Conservation (phyloP, 2,888 invertebrate species). For the Habroteleia sp. region DNA sequence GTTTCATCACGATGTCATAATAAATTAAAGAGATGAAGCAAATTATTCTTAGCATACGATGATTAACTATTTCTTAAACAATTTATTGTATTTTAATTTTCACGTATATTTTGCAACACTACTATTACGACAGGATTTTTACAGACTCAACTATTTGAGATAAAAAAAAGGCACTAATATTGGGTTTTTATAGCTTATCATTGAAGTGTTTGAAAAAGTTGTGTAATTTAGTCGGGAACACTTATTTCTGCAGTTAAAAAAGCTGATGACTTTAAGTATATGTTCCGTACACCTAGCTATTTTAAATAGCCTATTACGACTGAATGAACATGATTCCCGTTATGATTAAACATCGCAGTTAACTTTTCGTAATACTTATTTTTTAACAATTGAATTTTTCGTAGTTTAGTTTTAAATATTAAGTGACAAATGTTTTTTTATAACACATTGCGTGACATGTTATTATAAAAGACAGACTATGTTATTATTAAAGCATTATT, state of each 20-base stretch:
- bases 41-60: background rate
- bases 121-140: too few species aligned
- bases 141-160: too few species aligned
- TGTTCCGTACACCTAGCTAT: constrained; percentile 27
- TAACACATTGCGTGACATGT: too few species aligned
- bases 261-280: constrained; percentile 36
- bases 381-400: constrained; percentile 24
- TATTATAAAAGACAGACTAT: too few species aligned
- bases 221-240: constrained; percentile 22
- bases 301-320: constrained; percentile 40
- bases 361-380: constrained; percentile 33
- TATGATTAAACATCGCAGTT: constrained; percentile 47
- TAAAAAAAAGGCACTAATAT: constrained; percentile 4
- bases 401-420: too few species aligned
- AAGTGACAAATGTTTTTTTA: too few species aligned
- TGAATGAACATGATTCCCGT: constrained; percentile 37
- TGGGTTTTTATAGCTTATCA: background rate
- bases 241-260: constrained; percentile 33
- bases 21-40: background rate
- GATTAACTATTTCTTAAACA: too few species aligned
- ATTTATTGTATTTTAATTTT: too few species aligned
- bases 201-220: constrained; percentile 21
- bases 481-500: too few species aligned
- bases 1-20: too few species aligned
- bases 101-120: too few species aligned